Evolutionary conservation across 2,797 vertebrate species (phyloP).

Genomic region (Telmatherina bonti): DNA sequence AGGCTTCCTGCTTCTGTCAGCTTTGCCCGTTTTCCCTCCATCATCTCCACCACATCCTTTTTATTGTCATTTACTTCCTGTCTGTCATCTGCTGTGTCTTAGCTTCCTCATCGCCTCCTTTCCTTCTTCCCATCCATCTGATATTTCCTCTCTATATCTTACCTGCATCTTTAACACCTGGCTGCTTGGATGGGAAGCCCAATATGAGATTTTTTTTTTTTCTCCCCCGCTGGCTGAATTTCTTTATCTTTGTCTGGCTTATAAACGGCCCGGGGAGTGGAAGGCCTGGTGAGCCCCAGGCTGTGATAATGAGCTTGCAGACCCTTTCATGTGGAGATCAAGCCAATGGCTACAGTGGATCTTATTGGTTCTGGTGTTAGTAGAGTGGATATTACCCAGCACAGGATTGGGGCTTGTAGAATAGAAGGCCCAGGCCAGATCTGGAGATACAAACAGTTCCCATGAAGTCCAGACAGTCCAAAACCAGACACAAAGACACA

Average conservation of each 20-base stretch:
- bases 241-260: conserved; percentile 66
- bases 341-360: conserved; percentile 52
- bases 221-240: conserved; percentile 44
- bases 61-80: conserved; percentile 53
- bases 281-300: conserved; percentile 62
- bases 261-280: conserved; percentile 61
- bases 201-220: conserved; percentile 45
- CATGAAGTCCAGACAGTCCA: conserved; percentile 59
- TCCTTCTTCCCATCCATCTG: conserved; percentile 20
- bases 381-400: conserved; percentile 63
- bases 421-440: conserved; percentile 32
- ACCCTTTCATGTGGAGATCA: conserved; percentile 79
- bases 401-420: conserved; percentile 43
- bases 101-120: conserved; percentile 56
- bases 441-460: conserved; percentile 59
- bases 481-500: conserved; percentile 54
- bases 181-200: conserved; percentile 45
- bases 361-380: conserved; percentile 58
- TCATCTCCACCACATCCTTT: conserved; percentile 37
- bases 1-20: conserved; percentile 48
- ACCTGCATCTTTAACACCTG: conserved; percentile 71
- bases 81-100: conserved; percentile 60
- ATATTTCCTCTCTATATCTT: conserved; percentile 54
- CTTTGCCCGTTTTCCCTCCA: conserved; percentile 33
- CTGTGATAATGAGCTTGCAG: conserved; percentile 75